phyloP scores from a whole-genome alignment of 2,797 vertebrate genomes.

The Parotocinclus haroldoi region DNA sequence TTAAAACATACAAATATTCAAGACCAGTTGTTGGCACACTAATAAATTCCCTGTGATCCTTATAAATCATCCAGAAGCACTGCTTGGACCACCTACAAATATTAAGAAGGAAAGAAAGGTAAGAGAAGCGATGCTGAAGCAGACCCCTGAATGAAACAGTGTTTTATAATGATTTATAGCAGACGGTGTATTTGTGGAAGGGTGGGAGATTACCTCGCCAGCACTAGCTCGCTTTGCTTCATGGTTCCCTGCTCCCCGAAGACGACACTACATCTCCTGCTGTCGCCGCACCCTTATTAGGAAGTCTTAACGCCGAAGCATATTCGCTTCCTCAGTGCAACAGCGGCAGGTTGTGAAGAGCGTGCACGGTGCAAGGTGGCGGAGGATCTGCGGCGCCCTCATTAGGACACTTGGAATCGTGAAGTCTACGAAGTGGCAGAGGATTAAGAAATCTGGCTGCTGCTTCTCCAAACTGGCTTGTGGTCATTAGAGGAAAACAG shows the following conservation, averaged over 20 bases:
- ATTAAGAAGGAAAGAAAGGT: neutral
- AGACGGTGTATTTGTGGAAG: constrained; percentile 19
- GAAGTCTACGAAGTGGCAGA: too few species aligned
- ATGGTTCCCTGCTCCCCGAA: constrained; percentile 14
- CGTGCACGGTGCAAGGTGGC: too few species aligned
- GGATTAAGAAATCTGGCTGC: too few species aligned
- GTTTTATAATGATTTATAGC: constrained; percentile 33
- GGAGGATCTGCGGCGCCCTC: too few species aligned
- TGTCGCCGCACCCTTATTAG: constrained; percentile 30
- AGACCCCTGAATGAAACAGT: constrained; percentile 10
- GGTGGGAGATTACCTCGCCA: constrained; percentile 30
- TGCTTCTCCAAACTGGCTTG: too few species aligned
- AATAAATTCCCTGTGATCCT: too few species aligned
- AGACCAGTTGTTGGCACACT: too few species aligned
- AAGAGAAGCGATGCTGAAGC: constrained; percentile 1
- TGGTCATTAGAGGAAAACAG: too few species aligned
- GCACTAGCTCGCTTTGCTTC: constrained; percentile 15
- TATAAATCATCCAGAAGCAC: neutral
- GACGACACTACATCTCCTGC: constrained; percentile 14
- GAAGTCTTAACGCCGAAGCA: neutral
- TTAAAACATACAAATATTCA: too few species aligned
- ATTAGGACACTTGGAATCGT: too few species aligned
- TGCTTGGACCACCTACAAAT: constrained; percentile 8
- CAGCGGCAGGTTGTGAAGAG: neutral
- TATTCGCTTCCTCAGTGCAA: constrained; percentile 9